A percentile compares a stretch with the other conserved stretches of the same genome.
These are phyloP conservation scores for Falco cherrug DNA, from an alignment of 2,797 vertebrate species.

Conservation along the genomic window DNA sequence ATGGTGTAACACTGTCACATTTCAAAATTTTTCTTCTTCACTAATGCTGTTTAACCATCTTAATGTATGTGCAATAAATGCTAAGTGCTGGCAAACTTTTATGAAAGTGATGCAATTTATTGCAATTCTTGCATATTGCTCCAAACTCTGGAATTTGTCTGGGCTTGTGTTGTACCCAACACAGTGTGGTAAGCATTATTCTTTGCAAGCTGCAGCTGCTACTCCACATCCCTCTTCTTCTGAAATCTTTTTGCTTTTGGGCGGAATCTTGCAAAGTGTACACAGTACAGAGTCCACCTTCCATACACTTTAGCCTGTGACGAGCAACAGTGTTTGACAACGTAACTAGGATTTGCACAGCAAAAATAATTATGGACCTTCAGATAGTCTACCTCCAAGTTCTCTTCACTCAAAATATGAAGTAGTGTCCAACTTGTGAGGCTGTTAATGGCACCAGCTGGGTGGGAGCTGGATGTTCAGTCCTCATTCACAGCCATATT, in stretches of 20 bases:
- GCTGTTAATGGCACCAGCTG: background rate
- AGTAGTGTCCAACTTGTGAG: background rate
- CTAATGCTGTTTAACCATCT: background rate
- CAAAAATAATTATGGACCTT: background rate
- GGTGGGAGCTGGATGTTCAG: background rate
- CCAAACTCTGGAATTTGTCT: conserved; percentile 16
- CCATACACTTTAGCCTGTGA: background rate
- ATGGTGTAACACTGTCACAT: background rate
- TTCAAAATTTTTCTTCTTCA: background rate
- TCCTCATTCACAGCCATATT: background rate
- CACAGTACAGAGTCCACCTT: background rate
- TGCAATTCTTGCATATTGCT: conserved; percentile 33
- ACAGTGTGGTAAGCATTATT: background rate
- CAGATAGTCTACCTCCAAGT: background rate
- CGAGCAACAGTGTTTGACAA: background rate
- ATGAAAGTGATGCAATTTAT: conserved; percentile 53
- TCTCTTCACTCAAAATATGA: background rate
- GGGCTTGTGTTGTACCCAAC: conserved; percentile 24
- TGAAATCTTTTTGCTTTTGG: background rate
- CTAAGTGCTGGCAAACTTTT: background rate
- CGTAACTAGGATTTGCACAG: background rate
- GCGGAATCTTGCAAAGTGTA: background rate
- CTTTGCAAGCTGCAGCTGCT: background rate
- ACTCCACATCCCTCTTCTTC: background rate
- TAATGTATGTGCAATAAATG: background rate